Percentiles rank a stretch among this genome's conserved stretches.
These are phyloP conservation scores for Drosophila atripex DNA, from an alignment of 2,888 invertebrate genomes.

Conservation along the genomic window DNA sequence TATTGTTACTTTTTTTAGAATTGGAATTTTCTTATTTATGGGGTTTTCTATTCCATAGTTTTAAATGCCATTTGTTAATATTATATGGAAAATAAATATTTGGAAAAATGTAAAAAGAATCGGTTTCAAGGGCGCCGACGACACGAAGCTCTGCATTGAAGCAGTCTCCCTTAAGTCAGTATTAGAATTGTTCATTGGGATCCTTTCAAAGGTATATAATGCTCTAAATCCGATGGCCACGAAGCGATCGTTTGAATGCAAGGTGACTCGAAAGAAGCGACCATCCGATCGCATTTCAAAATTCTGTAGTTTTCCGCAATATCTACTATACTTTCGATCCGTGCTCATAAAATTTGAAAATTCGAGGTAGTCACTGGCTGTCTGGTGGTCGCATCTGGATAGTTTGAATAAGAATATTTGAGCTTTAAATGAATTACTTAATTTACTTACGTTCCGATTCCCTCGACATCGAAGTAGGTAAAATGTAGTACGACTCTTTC, in stretches of 20 bases:
- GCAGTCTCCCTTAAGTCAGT: slow-evolving; percentile 32
- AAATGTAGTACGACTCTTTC: slow-evolving; percentile 94
- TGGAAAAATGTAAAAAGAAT: background rate
- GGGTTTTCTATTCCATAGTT: background rate
- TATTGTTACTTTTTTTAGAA: background rate
- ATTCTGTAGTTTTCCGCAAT: slow-evolving; percentile 90
- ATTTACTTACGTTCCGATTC: slow-evolving; percentile 93
- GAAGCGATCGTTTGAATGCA: slow-evolving; percentile 95
- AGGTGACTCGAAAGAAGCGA: slow-evolving; percentile 97
- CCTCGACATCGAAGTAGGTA: slow-evolving; percentile 96
- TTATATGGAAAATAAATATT: background rate
- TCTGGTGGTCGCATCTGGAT: slow-evolving; percentile 92
- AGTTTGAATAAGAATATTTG: background rate
- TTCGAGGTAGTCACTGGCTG: slow-evolving; percentile 97
- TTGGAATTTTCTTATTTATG: background rate
- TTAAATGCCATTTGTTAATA: background rate
- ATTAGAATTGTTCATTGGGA: slow-evolving; percentile 36
- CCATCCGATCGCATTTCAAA: slow-evolving; percentile 94
- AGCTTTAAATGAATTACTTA: background rate
- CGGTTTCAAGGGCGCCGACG: slow-evolving; percentile 4
- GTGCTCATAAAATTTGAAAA: slow-evolving; percentile 97
- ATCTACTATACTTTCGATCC: slow-evolving; percentile 94
- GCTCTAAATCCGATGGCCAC: slow-evolving; percentile 98
- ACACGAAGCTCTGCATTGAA: slow-evolving; percentile 75
- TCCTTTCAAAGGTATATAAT: slow-evolving; percentile 91